Evolutionary conservation across 2,888 invertebrate species (phyloP), one percentile per base, ranked within the genome.

Genomic region (Acanthococcus lagerstroemiae): DNA sequence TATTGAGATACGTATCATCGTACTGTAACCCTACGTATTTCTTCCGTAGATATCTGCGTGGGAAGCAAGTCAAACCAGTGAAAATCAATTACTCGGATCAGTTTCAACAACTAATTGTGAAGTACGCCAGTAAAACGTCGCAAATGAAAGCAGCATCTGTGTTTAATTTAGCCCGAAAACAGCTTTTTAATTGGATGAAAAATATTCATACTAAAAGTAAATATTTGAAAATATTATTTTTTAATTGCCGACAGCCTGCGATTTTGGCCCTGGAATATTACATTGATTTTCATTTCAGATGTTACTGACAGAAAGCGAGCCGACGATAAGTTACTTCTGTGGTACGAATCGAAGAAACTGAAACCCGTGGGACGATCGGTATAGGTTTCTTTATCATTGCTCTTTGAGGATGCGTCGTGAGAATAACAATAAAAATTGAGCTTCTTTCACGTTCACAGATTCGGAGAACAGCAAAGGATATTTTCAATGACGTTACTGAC

Each of bases 101-200:
- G 46, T 58, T 58, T 46, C 58, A 46, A 58, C 44, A 58, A 46
- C 21, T 58, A 7, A 44, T 58, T n/a, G 45, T 58, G n/a, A 58
- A 58, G 27, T 58, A 58, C 45, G 46, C 58, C 27, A 46, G 24
- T 17, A 45, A 25, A 46, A 58, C 58, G 7, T 58, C 58, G 9
- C 58, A 58, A 24, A 22, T 46, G 12, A 44, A 46, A 45, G 26
- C 58, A 21, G 58, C 58, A n/a, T 58, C 58, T 22, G 58, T 45
- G 45, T 58, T 58, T 26, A 58, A 46, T 58, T 25, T 58, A 46
- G 45, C 58, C n/a, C 37, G 58, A 25, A 58, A 58, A 21, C 58
- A 58, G 26, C 22, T 58, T 24, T 58, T 58, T 46, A 58, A 58
- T n/a, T 58, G 58, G 58, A 46, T 46, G 45, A 58, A 46, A 25